phyloP scores from a whole-genome alignment of 2,888 invertebrate species.

The Tyria jacobaeae region DNA sequence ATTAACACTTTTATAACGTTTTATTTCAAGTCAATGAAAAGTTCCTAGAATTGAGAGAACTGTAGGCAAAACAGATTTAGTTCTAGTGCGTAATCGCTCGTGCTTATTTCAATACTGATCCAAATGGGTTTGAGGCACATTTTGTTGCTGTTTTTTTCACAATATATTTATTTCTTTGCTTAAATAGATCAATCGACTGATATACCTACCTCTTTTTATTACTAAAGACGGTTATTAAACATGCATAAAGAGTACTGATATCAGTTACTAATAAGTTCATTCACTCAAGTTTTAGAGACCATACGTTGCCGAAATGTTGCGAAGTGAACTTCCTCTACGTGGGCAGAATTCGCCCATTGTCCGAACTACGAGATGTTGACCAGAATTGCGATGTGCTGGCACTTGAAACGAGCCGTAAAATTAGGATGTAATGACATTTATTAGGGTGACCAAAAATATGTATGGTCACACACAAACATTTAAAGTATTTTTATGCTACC shows the following conservation, averaged over 20 bases:
- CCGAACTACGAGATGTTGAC: slow-evolving; percentile 38
- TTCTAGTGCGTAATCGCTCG: not conserved
- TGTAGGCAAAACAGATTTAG: not conserved
- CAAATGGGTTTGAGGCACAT: too few species aligned
- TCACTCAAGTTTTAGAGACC: slow-evolving; percentile 32
- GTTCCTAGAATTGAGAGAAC: not conserved
- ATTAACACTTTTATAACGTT: slow-evolving; percentile 20
- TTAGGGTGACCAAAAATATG: slow-evolving; percentile 30
- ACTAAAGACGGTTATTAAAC: slow-evolving; percentile 22
- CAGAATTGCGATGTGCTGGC: slow-evolving; percentile 43
- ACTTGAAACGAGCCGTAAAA: slow-evolving; percentile 36
- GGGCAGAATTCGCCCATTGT: slow-evolving; percentile 53
- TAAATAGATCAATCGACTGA: not conserved
- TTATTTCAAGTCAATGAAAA: slow-evolving; percentile 17
- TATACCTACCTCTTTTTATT: not conserved
- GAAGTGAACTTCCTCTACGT: slow-evolving; percentile 56
- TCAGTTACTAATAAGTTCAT: slow-evolving; percentile 45
- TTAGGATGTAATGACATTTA: slow-evolving; percentile 18
- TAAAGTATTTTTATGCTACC: too few species aligned
- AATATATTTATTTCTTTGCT: too few species aligned
- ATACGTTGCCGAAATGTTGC: slow-evolving; percentile 39
- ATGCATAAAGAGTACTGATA: slow-evolving; percentile 23
- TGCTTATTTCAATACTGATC: too few species aligned
- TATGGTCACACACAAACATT: too few species aligned
- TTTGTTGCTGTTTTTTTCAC: too few species aligned